Evolutionary conservation across 2,888 invertebrate genomes (phyloP), one percentile per base, ranked within the genome.

Genomic region (Hydrotaea cyrtoneurina): DNA sequence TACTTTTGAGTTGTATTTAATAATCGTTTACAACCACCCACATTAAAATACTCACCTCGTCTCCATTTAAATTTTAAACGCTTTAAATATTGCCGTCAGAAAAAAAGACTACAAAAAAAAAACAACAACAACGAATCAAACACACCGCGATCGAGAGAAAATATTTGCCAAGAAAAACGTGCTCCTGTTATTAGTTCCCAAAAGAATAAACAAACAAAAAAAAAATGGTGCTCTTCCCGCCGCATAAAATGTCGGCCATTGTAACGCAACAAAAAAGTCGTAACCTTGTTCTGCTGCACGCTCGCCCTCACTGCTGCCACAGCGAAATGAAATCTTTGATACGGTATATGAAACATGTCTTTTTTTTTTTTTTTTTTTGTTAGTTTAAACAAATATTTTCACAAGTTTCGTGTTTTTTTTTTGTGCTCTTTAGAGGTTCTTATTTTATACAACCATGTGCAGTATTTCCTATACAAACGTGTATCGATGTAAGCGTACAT

Each of bases 381-480:
- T 8, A 55, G 59, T 26, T 59, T 23, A 59, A 59, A 26, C 23
- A 59, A 59, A 59, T 59, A 59, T 59, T 59, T 59, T 7, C 59
- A 59, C 59, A 59, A 19, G 4, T 59, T 15, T 59, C 11, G 1
- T 26, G 15, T 59, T 10, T 10, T 1, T 55, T 19, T 21, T 39
- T 8, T 39, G 39, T 39, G n/a, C n/a, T n/a, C n/a, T n/a, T n/a
- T n/a, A n/a, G n/a, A 11, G 55, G 3, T 55, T 53, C 8, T 19
- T 59, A 19, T 57, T 57, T 53, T 57, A 15, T 59, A 59, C 11
- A 55, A 21, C 3, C 19, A 21, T 21, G 7, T 21, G 55, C 7
- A 55, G 17, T 55, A 55, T 21, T 55, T 55, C 55, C 10, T 55
- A 19, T 21, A 13, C n/a, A 62, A 31, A 19, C 31, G 31, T 31